These are phyloP conservation scores for Fragum sueziense DNA, from an alignment of 2,888 invertebrate genomes.

Conservation along the genomic window DNA sequence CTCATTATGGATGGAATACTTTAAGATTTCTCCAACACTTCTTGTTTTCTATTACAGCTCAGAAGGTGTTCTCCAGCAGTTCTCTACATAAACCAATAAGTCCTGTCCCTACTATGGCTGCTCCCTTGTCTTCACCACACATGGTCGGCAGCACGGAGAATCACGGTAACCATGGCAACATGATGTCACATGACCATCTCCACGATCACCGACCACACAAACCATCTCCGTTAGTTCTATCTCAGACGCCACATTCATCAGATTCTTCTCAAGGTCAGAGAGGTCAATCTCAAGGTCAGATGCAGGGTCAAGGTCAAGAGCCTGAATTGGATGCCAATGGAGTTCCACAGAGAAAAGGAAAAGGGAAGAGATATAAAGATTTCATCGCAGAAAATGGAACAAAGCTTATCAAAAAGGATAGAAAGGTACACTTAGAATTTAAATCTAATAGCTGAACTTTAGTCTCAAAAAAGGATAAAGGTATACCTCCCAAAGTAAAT, in stretches of 20 bases:
- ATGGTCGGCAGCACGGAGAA: not conserved
- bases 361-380: conserved; percentile 74
- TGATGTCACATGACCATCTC: not conserved
- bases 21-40: too few species aligned
- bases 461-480: too few species aligned
- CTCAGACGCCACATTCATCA: conserved; percentile 46
- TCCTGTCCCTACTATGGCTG: conserved; percentile 37
- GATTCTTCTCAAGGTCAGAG: conserved; percentile 39
- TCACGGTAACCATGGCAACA: conserved; percentile 17
- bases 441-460: too few species aligned
- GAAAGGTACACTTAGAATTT: conserved; percentile 68
- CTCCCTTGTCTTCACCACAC: conserved; percentile 39
- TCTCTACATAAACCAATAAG: conserved; percentile 35
- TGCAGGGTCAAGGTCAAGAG: conserved; percentile 43
- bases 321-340: conserved; percentile 56
- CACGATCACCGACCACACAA: conserved; percentile 59
- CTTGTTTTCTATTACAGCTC: conserved; percentile 22
- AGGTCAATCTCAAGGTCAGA: conserved; percentile 11
- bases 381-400: conserved; percentile 69
- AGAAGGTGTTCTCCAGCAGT: conserved; percentile 26
- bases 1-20: too few species aligned
- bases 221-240: conserved; percentile 59
- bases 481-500: too few species aligned
- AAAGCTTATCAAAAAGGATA: conserved; percentile 60
- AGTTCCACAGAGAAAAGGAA: conserved; percentile 71